Conservation (phyloP, 1,140 invertebrate species). For the Fopius arisanus region DNA sequence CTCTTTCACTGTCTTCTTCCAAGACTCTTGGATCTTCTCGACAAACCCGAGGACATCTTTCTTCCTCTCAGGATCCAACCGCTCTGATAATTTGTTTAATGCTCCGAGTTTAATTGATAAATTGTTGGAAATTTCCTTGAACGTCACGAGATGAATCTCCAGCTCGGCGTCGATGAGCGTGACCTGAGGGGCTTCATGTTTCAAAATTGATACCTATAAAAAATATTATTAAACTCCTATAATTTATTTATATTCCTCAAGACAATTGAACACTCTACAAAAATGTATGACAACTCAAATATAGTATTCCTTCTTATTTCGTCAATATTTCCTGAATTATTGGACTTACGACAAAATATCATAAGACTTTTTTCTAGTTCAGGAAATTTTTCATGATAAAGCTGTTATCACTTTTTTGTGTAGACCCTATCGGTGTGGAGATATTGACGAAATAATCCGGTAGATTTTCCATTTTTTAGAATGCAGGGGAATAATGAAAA, state of each 20-base stretch:
- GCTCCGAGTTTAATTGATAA: conserved; percentile 43
- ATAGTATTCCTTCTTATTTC: too few species aligned
- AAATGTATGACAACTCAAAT: not conserved
- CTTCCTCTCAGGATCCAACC: conserved; percentile 26
- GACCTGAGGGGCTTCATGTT: conserved; percentile 35
- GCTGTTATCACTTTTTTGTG: too few species aligned
- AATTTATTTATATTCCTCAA: too few species aligned
- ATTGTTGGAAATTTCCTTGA: conserved; percentile 34
- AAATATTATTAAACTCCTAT: not conserved
- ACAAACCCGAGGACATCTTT: conserved; percentile 38
- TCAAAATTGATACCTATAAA: conserved; percentile 40
- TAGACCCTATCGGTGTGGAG: not conserved
- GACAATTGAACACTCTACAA: not conserved
- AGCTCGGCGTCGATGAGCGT: conserved; percentile 36
- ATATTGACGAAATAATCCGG: conserved; percentile 3
- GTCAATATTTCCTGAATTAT: too few species aligned
- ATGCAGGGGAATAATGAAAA: not conserved
- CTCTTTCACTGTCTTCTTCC: conserved; percentile 40
- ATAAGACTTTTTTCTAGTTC: too few species aligned
- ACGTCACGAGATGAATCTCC: conserved; percentile 40
- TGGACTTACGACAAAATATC: too few species aligned
- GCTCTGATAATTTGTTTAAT: conserved; percentile 36
- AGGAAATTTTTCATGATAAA: too few species aligned
- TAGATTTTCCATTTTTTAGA: too few species aligned
- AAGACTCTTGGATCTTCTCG: conserved; percentile 38